Percentiles rank a stretch among this genome's conserved stretches.
These are phyloP conservation scores for Xylophagus ater DNA, from an alignment of 2,888 invertebrate species.

Conservation along the genomic window DNA sequence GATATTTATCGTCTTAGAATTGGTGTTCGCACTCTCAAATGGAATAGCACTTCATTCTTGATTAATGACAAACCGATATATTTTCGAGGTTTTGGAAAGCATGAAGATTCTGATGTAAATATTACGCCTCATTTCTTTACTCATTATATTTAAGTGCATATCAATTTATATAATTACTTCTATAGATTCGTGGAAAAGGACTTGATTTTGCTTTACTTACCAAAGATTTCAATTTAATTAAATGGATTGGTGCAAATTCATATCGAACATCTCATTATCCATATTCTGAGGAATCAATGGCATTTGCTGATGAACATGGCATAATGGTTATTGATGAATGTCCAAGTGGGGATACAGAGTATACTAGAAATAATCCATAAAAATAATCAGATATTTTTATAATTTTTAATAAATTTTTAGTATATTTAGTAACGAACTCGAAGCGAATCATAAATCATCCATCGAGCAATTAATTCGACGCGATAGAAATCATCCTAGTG, in stretches of 20 bases:
- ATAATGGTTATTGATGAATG: constrained; percentile 94
- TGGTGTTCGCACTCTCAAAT: constrained; percentile 73
- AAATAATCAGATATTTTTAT: too few species aligned
- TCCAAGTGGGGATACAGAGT: constrained; percentile 85
- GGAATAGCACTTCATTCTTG: constrained; percentile 61
- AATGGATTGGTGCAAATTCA: constrained; percentile 91
- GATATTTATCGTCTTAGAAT: constrained; percentile 79
- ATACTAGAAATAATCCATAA: too few species aligned
- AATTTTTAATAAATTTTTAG: too few species aligned
- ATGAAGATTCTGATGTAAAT: constrained; percentile 83
- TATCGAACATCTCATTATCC: constrained; percentile 97
- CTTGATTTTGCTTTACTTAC: constrained; percentile 77
- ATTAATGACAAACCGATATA: constrained; percentile 81
- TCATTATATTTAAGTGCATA: too few species aligned
- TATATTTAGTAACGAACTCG: too few species aligned
- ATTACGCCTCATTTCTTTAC: too few species aligned
- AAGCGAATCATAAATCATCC: constrained; percentile 72
- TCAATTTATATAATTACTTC: too few species aligned
- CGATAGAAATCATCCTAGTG: constrained; percentile 91
- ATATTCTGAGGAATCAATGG: constrained; percentile 94
- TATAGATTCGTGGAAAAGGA: constrained; percentile 88
- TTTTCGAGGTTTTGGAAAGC: constrained; percentile 86
- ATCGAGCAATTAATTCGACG: constrained; percentile 76
- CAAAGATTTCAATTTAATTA: constrained; percentile 85
- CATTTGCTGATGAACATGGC: constrained; percentile 83